Conservation (phyloP, 2,888 invertebrate genomes). For the Plagodis dolabraria region DNA sequence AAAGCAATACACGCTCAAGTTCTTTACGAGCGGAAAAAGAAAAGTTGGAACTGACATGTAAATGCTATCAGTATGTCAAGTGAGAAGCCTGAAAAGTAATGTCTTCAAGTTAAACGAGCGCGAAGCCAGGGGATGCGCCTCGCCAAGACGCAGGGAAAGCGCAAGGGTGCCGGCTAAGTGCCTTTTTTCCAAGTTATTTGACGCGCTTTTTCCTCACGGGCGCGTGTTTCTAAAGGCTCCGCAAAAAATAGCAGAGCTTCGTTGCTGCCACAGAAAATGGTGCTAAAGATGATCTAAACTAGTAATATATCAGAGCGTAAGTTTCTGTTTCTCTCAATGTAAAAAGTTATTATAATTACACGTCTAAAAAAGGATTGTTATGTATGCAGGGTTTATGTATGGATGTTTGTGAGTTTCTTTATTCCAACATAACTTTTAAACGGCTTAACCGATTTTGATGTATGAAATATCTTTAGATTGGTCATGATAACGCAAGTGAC, state of each 20-base stretch:
- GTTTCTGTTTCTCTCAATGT: too few relatives aligned
- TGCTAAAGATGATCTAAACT: too few relatives aligned
- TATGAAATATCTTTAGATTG: too few relatives aligned
- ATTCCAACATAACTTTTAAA: too few relatives aligned
- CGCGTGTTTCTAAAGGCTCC: conserved; percentile 46
- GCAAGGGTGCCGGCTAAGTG: conserved; percentile 69
- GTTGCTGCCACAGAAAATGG: conserved; percentile 1
- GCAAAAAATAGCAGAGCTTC: conserved; percentile 52
- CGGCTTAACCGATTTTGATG: too few relatives aligned
- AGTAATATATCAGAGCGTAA: too few relatives aligned
- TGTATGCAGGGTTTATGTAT: too few relatives aligned
- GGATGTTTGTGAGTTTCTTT: too few relatives aligned
- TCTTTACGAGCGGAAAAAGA: conserved; percentile 1
- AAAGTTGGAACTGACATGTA: conserved; percentile 12
- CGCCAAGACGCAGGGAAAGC: conserved; percentile 49
- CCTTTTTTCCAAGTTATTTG: conserved; percentile 76
- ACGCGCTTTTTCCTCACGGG: conserved; percentile 52
- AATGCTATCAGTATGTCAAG: conserved; percentile 30
- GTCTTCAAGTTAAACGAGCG: conserved; percentile 67
- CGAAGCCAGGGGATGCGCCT: conserved; percentile 54
- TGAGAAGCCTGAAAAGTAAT: conserved; percentile 66
- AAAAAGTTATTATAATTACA: too few relatives aligned
- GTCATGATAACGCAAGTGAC: too few relatives aligned
- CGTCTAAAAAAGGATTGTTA: too few relatives aligned
- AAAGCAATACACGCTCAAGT: not conserved